These are phyloP conservation scores for Seira musarum DNA, from an alignment of 2,888 invertebrate species.

Conservation along the genomic window DNA sequence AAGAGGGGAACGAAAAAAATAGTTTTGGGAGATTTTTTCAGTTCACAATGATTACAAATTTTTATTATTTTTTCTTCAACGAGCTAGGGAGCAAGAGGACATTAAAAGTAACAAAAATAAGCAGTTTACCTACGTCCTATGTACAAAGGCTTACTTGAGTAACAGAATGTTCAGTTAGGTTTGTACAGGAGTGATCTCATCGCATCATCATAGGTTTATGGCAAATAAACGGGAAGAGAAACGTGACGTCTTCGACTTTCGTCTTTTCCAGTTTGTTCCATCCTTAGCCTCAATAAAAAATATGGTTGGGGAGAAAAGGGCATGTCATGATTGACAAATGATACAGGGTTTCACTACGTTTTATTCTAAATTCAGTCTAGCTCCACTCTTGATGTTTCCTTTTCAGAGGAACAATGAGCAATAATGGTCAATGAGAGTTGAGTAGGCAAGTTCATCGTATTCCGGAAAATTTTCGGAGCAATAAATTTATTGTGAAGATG, in stretches of 20 bases:
- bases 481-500: neutral
- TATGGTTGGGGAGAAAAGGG: neutral
- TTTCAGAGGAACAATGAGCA: no score
- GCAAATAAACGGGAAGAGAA: neutral
- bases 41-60: slow-evolving; percentile 20
- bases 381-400: no score
- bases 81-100: neutral
- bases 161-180: neutral
- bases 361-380: no score
- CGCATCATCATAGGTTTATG: neutral
- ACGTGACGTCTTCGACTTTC: slow-evolving; percentile 4
- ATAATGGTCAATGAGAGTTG: neutral
- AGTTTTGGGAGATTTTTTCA: slow-evolving; percentile 11
- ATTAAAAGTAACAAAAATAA: slow-evolving; percentile 33
- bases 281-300: no score
- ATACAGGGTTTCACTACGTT: neutral
- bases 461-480: neutral
- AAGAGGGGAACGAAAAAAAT: neutral
- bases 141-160: neutral
- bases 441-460: neutral
- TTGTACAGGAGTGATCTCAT: slow-evolving; percentile 6
- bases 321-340: slow-evolving; percentile 44
- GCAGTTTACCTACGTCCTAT: neutral
- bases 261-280: neutral
- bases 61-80: neutral